These are phyloP conservation scores for Atrichornis clamosus DNA, from an alignment of 2,113 vertebrate species.

Conservation along the genomic window DNA sequence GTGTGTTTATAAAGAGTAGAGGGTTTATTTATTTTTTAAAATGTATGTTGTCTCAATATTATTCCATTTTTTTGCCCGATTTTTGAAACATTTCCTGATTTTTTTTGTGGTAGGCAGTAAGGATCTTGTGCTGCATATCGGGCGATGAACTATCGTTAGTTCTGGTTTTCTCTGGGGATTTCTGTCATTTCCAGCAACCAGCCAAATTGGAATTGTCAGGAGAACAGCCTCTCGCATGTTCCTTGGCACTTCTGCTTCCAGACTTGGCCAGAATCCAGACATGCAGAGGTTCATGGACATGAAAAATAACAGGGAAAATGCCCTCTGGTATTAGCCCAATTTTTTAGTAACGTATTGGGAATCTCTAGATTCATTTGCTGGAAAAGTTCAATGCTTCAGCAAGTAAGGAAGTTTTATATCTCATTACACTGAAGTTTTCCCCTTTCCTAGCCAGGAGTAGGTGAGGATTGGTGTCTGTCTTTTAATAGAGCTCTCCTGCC, in stretches of 20 bases:
- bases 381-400: neutral
- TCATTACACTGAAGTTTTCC: neutral
- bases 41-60: neutral
- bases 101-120: neutral
- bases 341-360: neutral
- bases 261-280: conserved; percentile 36
- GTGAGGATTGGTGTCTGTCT: neutral
- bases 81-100: neutral
- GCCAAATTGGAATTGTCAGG: conserved; percentile 61
- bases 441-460: neutral
- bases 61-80: fast-evolving
- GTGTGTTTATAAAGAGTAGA: neutral
- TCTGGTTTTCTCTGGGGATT: conserved; percentile 28
- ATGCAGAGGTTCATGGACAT: conserved; percentile 27
- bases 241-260: conserved; percentile 53
- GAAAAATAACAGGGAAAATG: conserved; percentile 51
- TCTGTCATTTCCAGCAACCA: conserved; percentile 50
- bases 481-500: neutral
- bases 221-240: conserved; percentile 63
- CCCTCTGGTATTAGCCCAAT: conserved; percentile 32
- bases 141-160: neutral
- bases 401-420: neutral
- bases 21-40: neutral
- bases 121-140: neutral
- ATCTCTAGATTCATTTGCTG: neutral